Conservation (phyloP, 2,888 invertebrate species). For the Tineola bisselliella region DNA sequence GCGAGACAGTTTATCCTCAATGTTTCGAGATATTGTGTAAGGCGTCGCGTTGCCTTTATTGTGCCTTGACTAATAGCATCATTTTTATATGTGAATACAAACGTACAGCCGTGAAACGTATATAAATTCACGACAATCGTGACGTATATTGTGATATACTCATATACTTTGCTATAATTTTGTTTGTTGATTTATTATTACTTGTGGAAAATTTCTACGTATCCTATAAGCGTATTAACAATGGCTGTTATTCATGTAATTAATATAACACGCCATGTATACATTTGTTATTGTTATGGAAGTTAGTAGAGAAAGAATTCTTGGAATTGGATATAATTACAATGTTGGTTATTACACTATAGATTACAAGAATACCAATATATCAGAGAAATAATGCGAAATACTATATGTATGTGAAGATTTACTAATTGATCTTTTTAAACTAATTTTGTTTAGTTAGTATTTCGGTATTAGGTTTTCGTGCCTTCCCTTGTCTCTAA, state of each 20-base stretch:
- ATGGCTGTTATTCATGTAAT: not conserved
- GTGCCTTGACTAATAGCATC: constrained; percentile 39
- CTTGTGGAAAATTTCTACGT: not conserved
- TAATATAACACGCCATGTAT: not conserved
- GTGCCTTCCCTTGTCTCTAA: too few relatives aligned
- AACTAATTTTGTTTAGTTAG: too few relatives aligned
- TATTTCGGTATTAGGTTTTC: too few relatives aligned
- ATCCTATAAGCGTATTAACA: too few relatives aligned
- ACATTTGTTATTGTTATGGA: not conserved
- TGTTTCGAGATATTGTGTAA: constrained; percentile 24
- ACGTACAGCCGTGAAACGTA: not conserved
- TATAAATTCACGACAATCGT: constrained; percentile 6
- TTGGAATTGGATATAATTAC: too few relatives aligned
- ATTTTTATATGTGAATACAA: constrained; percentile 25
- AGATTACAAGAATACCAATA: too few relatives aligned
- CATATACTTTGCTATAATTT: not conserved
- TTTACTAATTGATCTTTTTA: too few relatives aligned
- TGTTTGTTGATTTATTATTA: not conserved
- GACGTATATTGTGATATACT: not conserved
- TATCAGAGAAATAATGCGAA: too few relatives aligned
- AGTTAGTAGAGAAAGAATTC: too few relatives aligned
- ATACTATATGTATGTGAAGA: too few relatives aligned
- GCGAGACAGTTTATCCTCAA: constrained; percentile 45
- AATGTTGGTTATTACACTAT: too few relatives aligned
- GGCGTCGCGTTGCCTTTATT: constrained; percentile 29